Conservation (phyloP, 1,140 invertebrate species). For the Acromyrmex echinatior region DNA sequence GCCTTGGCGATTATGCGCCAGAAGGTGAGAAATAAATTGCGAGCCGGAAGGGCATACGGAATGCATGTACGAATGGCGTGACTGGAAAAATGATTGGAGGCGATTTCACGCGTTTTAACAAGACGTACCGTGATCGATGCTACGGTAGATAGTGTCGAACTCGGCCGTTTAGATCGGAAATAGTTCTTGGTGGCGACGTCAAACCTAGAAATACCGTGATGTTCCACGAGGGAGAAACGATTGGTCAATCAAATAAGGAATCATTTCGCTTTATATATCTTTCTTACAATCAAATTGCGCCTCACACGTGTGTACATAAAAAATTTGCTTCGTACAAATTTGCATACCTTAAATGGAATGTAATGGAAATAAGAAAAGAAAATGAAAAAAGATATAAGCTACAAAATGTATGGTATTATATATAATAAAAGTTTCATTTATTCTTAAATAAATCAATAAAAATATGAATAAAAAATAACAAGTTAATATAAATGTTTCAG, state of each 20-base stretch:
- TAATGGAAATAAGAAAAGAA: no score
- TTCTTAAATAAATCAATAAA: no score
- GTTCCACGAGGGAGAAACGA: not conserved
- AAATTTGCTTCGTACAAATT: not conserved
- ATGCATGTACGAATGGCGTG: constrained; percentile 50
- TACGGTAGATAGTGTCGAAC: constrained; percentile 35
- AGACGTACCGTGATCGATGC: constrained; percentile 57
- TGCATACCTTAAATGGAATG: not conserved
- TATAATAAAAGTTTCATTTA: no score
- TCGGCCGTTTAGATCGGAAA: constrained; percentile 54
- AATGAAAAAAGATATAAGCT: no score
- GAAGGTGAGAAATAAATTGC: constrained; percentile 25
- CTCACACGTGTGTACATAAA: not conserved
- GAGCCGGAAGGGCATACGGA: not conserved
- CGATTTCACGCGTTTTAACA: constrained; percentile 60
- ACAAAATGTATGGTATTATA: no score
- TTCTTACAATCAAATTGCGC: not conserved
- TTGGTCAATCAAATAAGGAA: constrained; percentile 33
- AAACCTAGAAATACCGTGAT: constrained; percentile 30
- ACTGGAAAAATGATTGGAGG: constrained; percentile 60
- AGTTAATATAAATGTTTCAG: no score
- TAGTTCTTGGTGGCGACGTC: constrained; percentile 42
- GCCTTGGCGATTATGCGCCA: constrained; percentile 11
- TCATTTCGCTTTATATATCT: constrained; percentile 33
- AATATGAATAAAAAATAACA: no score